These are phyloP conservation scores for Amphibalanus amphitrite DNA, from an alignment of 1,140 invertebrate species.

Conservation along the genomic window DNA sequence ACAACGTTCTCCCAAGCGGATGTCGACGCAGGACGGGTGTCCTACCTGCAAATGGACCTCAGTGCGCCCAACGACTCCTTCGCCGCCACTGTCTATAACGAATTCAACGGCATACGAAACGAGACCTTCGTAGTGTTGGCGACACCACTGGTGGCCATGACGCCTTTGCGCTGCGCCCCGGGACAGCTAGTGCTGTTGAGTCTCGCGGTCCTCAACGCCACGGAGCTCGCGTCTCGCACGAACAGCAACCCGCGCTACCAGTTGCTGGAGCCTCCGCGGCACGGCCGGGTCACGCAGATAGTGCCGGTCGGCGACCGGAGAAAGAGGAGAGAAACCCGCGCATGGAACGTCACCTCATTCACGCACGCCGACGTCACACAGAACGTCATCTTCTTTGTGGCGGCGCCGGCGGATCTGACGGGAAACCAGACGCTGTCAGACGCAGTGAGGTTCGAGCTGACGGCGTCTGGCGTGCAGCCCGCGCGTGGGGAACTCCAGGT, in stretches of 20 bases:
- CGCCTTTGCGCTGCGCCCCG: slow-evolving; percentile 38
- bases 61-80: slow-evolving; percentile 66
- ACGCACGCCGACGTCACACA: slow-evolving; percentile 71
- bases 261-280: slow-evolving; percentile 46
- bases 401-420: slow-evolving; percentile 21
- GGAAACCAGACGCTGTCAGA: background rate
- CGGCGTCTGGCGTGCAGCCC: background rate
- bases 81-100: slow-evolving; percentile 39
- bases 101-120: slow-evolving; percentile 15
- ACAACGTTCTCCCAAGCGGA: slow-evolving; percentile 56
- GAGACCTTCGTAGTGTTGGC: slow-evolving; percentile 42
- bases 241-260: slow-evolving; percentile 66
- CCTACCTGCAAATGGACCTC: slow-evolving; percentile 81
- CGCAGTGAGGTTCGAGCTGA: background rate
- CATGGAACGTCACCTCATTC: slow-evolving; percentile 51
- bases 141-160: slow-evolving; percentile 49
- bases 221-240: slow-evolving; percentile 59
- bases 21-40: slow-evolving; percentile 50
- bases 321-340: slow-evolving; percentile 30
- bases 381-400: slow-evolving; percentile 58
- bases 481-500: background rate
- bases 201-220: slow-evolving; percentile 56
- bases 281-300: slow-evolving; percentile 59
- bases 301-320: slow-evolving; percentile 46
- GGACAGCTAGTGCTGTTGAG: slow-evolving; percentile 46